Evolutionary conservation across 2,113 vertebrate species (phyloP).

Genomic region (Taxidea taxus): DNA sequence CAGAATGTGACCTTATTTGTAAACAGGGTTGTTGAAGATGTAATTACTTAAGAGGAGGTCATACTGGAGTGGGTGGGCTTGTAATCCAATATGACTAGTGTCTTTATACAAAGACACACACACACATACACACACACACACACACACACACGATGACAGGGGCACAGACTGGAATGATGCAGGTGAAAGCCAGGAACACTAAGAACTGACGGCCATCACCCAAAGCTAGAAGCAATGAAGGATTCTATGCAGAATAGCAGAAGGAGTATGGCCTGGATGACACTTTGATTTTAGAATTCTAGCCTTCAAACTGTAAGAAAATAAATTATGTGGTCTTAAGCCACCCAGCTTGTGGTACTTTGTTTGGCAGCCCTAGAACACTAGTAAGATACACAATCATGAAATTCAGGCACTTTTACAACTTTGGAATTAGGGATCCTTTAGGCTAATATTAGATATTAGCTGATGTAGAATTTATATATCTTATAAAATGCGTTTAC

Average conservation of each 20-base stretch:
- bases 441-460: not conserved
- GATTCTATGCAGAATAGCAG: not conserved
- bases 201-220: no score
- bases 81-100: not conserved
- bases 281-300: not conserved
- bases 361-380: not conserved
- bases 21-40: not conserved
- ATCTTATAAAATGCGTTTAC: not conserved
- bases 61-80: not conserved
- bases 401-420: not conserved
- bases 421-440: not conserved
- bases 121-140: not conserved
- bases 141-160: not conserved
- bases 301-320: not conserved
- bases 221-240: not conserved
- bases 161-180: not conserved
- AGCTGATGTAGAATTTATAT: not conserved
- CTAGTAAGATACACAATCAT: not conserved
- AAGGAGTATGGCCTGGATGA: rapidly evolving
- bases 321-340: not conserved
- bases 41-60: not conserved
- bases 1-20: not conserved
- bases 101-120: not conserved
- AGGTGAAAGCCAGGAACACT: not conserved
- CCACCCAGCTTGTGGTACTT: not conserved